Evolutionary conservation across 2,888 invertebrate genomes (phyloP).

Genomic region (Pyrrhia umbra): DNA sequence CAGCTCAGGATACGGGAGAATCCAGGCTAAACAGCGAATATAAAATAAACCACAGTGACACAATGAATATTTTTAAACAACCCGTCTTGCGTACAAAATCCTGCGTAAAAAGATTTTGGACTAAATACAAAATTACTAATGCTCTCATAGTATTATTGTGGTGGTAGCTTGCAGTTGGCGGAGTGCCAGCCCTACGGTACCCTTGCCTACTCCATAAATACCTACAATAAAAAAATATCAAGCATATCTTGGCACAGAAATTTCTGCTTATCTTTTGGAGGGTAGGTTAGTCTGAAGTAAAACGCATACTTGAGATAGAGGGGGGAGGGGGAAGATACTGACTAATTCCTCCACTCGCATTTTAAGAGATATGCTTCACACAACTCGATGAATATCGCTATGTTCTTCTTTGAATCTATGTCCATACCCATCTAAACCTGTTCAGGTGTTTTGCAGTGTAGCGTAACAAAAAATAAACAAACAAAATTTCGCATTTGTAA

Average conservation of each 20-base stretch:
- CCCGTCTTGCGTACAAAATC: constrained; percentile 6
- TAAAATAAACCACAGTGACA: no score
- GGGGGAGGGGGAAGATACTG: no score
- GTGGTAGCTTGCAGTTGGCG: constrained; percentile 27
- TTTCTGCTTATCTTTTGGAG: constrained; percentile 22
- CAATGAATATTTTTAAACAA: constrained; percentile 3
- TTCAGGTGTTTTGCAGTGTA: no score
- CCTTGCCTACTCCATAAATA: constrained; percentile 8
- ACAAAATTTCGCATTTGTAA: no score
- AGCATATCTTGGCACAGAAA: constrained; percentile 33
- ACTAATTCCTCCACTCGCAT: no score
- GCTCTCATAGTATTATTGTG: constrained; percentile 28
- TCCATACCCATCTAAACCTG: no score
- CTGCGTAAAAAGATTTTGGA: constrained; percentile 35
- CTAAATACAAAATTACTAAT: constrained; percentile 21
- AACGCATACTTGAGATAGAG: background rate
- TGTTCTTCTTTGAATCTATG: no score
- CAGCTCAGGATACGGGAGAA: no score
- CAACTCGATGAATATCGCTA: no score
- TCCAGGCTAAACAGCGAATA: no score
- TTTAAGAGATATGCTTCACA: no score
- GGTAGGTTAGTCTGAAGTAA: background rate
- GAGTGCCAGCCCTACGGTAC: constrained; percentile 18
- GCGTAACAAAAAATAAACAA: no score
- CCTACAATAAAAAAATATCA: constrained; percentile 24